These are phyloP conservation scores for Chloropsis hardwickii DNA, from an alignment of 2,113 vertebrate species.

Conservation along the genomic window DNA sequence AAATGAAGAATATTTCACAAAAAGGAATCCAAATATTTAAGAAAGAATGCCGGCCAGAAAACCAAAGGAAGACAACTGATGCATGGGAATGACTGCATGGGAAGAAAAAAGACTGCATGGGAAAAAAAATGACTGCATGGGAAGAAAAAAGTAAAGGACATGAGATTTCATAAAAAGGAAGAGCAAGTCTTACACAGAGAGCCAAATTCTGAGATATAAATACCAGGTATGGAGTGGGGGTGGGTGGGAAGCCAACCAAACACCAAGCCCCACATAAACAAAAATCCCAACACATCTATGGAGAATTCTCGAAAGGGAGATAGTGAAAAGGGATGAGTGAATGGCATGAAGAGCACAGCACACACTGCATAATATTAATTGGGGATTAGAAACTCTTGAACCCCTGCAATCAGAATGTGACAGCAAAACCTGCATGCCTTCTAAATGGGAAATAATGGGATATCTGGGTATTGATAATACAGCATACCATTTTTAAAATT, in stretches of 20 bases:
- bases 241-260: fast-evolving
- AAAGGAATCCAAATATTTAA: background rate
- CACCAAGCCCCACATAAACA: background rate
- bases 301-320: background rate
- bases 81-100: background rate
- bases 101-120: background rate
- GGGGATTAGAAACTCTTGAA: background rate
- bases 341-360: background rate
- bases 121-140: background rate
- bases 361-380: background rate
- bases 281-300: background rate
- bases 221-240: no score
- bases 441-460: background rate
- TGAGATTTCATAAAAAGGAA: background rate
- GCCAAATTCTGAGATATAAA: background rate
- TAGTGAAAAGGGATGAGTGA: background rate
- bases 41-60: background rate
- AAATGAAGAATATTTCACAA: background rate
- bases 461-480: background rate
- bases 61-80: background rate
- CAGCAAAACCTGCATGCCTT: background rate
- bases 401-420: background rate
- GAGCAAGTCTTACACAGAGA: background rate
- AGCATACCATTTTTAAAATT: background rate
- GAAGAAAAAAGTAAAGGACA: background rate